These are phyloP conservation scores for Orthochromis indermauri DNA, from an alignment of 2,113 vertebrate genomes.

Conservation along the genomic window DNA sequence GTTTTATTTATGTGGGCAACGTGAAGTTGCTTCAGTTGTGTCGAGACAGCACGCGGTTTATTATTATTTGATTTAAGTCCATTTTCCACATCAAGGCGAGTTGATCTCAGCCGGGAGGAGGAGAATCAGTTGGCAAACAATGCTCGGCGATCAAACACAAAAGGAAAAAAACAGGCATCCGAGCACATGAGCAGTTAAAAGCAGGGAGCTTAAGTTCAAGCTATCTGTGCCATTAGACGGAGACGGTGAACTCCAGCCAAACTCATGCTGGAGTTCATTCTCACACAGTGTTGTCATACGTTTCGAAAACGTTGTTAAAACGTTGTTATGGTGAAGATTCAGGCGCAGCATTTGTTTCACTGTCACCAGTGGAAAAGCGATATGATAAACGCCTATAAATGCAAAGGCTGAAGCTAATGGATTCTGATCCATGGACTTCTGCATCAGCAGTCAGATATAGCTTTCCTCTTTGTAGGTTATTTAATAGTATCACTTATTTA, in stretches of 20 bases:
- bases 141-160: background rate
- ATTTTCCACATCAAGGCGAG: slow-evolving; percentile 8
- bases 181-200: background rate
- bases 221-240: background rate
- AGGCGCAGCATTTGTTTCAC: background rate
- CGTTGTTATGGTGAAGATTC: background rate
- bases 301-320: background rate
- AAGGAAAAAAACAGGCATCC: background rate
- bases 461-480: background rate
- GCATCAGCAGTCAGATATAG: background rate
- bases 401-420: background rate
- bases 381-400: background rate
- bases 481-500: background rate
- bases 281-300: background rate
- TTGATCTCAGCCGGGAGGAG: background rate
- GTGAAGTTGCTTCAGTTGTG: slow-evolving; percentile 10
- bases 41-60: background rate
- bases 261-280: background rate
- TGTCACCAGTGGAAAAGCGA: background rate
- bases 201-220: background rate
- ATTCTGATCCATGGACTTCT: background rate
- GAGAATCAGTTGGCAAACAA: slow-evolving; percentile 16
- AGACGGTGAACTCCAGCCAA: background rate
- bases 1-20: slow-evolving; percentile 4
- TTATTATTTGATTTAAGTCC: slow-evolving; percentile 32